Base-by-base conservation (phyloP, 1,140 invertebrate genomes). In the Geopemphigus sp. region DNA sequence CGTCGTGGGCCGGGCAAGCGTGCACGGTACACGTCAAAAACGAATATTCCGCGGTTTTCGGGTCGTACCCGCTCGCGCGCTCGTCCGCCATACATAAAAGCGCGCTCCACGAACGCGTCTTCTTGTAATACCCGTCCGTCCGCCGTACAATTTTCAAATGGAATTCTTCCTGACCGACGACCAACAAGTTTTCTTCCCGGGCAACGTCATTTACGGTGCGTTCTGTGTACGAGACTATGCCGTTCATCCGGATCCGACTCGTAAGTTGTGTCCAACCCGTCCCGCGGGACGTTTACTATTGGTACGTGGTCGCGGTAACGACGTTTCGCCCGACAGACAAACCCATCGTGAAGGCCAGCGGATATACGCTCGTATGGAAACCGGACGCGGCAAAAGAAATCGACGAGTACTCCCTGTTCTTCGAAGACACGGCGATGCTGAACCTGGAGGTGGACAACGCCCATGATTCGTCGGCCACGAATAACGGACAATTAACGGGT, bases 291-390 rank as follows among this genome's bases (percentile, higher is more conserved):
- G n/a, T n/a, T n/a, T n/a, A n/a, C n/a, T n/a, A n/a, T n/a, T n/a
- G n/a, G n/a, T n/a, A n/a, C 32, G 32, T 8, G 32, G 8, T 8
- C 3, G 8, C 32, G 32, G 8, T 8, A 8, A 39, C 32, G 32
- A 39, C 32, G 32, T n/a, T 32, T 5, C 26, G 29, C 15, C n/a
- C 12, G 1, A 45, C 14, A 72, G 68, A 54, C n/a, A 19, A 26
- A 5, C 74, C 74, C 22, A 63, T 1, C 14, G 26, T 78, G 19
- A 47, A 6, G 24, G 56, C 45, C 15, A 78, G 0, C 5, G 74
- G 74, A 63, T 78, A 50, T 6, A 78, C 74, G 1, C 6, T 47
- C 19, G 19, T 63, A 50, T 63, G 74, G 74, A 78, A 78, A 78
- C 14, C 1, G 6, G 39, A 15, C 6, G 24, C n/a, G 14, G n/a